Evolutionary conservation across 2,888 invertebrate genomes (phyloP).

Genomic region (Amphipoea lucens): DNA sequence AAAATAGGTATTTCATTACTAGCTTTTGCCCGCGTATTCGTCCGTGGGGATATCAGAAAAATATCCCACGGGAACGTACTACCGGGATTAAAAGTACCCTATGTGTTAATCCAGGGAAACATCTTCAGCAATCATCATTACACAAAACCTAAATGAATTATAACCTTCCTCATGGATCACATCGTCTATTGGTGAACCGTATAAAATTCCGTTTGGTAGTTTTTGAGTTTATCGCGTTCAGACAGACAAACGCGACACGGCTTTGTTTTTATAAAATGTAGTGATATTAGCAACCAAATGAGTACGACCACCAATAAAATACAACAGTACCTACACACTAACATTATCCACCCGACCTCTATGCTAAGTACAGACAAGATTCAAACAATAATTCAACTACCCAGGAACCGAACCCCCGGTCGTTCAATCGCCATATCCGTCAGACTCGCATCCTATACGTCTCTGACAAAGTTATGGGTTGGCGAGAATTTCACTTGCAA

Average conservation of each 20-base stretch:
- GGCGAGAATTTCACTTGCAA: constrained; percentile 68
- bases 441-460: constrained; percentile 35
- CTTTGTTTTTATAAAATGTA: not conserved
- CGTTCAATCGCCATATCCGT: constrained; percentile 50
- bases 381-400: constrained; percentile 44
- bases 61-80: not conserved
- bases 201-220: not conserved
- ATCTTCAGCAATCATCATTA: not conserved
- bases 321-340: not conserved
- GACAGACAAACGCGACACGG: not conserved
- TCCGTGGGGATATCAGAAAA: not conserved
- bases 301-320: not conserved
- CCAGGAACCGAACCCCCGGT: constrained; percentile 25
- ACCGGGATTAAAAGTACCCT: not conserved
- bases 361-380: constrained; percentile 38
- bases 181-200: not conserved
- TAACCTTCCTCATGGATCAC: not conserved
- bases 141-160: not conserved
- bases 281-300: too few species aligned
- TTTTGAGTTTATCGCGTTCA: not conserved
- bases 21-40: not conserved
- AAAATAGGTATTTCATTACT: not conserved
- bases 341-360: constrained; percentile 3
- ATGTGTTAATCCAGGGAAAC: not conserved
- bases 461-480: constrained; percentile 62